Evolutionary conservation across 92 coral and sea anemone genomes (phyloP), one percentile per base, ranked within the genome.

Genomic region (Porites divaricata): DNA sequence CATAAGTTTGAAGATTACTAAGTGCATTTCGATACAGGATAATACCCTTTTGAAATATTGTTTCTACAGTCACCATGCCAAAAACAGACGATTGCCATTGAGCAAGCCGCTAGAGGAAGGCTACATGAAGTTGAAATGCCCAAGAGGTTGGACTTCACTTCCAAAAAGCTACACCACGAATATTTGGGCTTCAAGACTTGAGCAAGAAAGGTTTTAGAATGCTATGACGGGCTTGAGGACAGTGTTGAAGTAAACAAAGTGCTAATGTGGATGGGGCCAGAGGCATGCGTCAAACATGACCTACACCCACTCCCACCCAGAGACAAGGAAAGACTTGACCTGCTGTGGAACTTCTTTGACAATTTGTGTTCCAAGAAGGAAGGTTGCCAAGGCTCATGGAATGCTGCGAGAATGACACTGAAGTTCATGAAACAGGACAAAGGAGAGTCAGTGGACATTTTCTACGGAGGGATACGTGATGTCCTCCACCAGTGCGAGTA

Each of bases 261-360:
- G 48, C 89, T 84, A 89, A 89, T 89, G 92, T 89, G 92, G 89
- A 89, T 79, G 92, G 92, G 89, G 76, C 92, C 92, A 78, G 89
- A 89, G 89, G 92, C 92, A 88, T 84, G 92, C 89, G 89, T 88
- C 89, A 88, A 88, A 84, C 92, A 88, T 67, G 89, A 88, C 89
- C 92, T 75, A 88, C 92, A 88, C 67, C 52, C 89, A 88, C 83
- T 88, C 74, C 74, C 89, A 13, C 89, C 92, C 78, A 89, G 92
- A 83, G 92, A 88, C 89, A 84, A 88, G 63, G 89, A 88, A 84
- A 83, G 83, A 88, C 89, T 88, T 8, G 79, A 76, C 63, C 92
- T 85, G 9, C 92, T 88, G 79, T 88, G 92, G 87, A 85, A 73
- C 89, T 64, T 89, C 81, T 85, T 89, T 85, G 87, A 85, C 92